Evolutionary conservation across 1,140 invertebrate species (phyloP).

Genomic region (Microvelia longipes): DNA sequence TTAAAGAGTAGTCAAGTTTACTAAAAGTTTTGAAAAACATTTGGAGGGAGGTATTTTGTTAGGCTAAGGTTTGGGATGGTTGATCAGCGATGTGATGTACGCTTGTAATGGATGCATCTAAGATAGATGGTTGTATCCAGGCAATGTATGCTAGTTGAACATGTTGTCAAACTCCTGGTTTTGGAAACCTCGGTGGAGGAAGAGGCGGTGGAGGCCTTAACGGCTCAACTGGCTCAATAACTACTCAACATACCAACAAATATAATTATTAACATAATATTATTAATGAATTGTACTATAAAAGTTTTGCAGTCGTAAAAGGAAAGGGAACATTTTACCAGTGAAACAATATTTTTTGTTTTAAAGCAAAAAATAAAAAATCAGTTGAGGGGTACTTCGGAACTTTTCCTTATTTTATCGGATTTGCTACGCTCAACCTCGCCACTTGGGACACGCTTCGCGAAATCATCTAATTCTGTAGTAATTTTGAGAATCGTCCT

Average conservation of each 20-base stretch:
- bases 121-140: neutral
- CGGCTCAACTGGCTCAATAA: constrained; percentile 41
- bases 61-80: constrained; percentile 1
- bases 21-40: too few species aligned
- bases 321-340: too few species aligned
- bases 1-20: too few species aligned
- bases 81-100: constrained; percentile 13
- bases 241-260: constrained; percentile 25
- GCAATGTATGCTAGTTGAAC: neutral
- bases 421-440: too few species aligned
- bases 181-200: constrained; percentile 48
- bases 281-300: neutral
- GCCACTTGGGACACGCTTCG: too few species aligned
- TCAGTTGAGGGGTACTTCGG: too few species aligned
- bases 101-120: neutral
- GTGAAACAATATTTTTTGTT: too few species aligned
- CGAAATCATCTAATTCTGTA: too few species aligned
- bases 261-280: neutral
- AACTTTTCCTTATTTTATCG: too few species aligned
- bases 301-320: too few species aligned
- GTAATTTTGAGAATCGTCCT: too few species aligned
- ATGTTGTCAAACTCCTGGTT: constrained; percentile 46
- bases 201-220: constrained; percentile 44
- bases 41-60: neutral
- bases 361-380: too few species aligned